Evolutionary conservation across 1,140 invertebrate genomes (phyloP), one percentile per base, ranked within the genome.

Genomic region (Nasonia vitripennis): DNA sequence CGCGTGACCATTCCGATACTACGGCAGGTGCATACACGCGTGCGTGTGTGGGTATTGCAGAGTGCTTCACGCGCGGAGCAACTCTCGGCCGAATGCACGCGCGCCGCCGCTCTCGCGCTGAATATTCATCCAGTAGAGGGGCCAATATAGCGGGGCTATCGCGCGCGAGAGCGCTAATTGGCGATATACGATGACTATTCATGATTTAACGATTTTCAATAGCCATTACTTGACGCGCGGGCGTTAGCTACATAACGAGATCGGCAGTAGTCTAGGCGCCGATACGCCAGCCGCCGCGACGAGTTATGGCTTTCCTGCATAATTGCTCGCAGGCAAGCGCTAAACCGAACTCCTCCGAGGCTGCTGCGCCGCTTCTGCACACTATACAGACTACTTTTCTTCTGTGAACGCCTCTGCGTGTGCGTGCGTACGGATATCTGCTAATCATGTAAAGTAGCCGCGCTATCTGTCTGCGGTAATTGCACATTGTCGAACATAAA

Each of bases 161-260:
- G 62, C 27, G 55, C 11, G 78, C 41, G 77, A n/a, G 87, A 87
- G 82, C 89, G 89, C 89, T 91, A 92, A 92, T 92, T 93, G 91
- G 88, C 90, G 90, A 91, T 91, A 89, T 41, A 81, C 82, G 89
- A 92, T 91, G 92, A 92, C 90, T 93, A 92, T 92, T 92, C 91
- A 91, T 92, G 91, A 92, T 91, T 92, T 91, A 89, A 92, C 89
- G 90, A 91, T 92, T 93, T 92, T 92, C 91, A 92, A 92, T 92
- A 88, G 89, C 85, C 83, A 88, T 89, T 89, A 90, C 89, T 90
- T 88, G 90, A 91, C 88, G 88, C 88, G 88, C 78, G 67, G 3
- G 80, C 77, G 78, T 84, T 83, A 87, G 87, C 85, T 85, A 82
- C 41, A 75, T 90, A 89, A 90, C 83, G 82, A 87, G 84, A 88